Evolutionary conservation across 2,888 invertebrate species (phyloP).

Genomic region (Sericinus montela): DNA sequence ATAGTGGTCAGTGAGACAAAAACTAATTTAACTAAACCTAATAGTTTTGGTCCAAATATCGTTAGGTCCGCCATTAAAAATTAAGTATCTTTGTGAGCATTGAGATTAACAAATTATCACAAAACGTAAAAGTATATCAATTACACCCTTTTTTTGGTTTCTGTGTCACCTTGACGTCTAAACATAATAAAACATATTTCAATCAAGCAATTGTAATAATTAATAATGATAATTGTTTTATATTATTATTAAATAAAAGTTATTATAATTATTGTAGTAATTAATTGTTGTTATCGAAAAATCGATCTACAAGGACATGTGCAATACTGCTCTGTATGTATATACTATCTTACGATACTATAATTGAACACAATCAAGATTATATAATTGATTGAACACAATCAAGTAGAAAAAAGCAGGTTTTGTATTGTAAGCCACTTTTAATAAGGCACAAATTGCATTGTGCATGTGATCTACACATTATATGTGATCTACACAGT

Average conservation of each 20-base stretch:
- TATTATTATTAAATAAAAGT: too few species aligned
- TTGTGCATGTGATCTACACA: background rate
- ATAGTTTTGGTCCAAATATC: conserved; percentile 21
- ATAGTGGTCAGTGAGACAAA: background rate
- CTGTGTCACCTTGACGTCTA: too few species aligned
- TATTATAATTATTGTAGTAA: background rate
- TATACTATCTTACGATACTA: background rate
- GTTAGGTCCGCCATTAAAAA: conserved; percentile 11
- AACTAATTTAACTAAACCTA: background rate
- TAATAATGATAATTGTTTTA: too few species aligned
- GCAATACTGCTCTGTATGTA: too few species aligned
- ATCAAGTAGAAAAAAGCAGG: too few species aligned
- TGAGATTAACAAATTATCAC: conserved; percentile 11
- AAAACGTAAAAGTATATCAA: conserved; percentile 1
- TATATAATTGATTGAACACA: background rate
- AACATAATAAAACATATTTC: too few species aligned
- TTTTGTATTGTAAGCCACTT: conserved; percentile 8
- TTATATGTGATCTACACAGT: conserved; percentile 9
- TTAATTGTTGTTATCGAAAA: too few species aligned
- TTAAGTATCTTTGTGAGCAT: conserved; percentile 27
- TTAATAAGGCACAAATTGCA: conserved; percentile 11
- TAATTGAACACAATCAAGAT: too few species aligned
- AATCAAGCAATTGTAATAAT: too few species aligned
- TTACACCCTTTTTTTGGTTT: background rate
- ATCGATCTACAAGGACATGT: too few species aligned